Base-by-base conservation (phyloP, 2,888 invertebrate genomes). In the Meliscaeva auricollis region DNA sequence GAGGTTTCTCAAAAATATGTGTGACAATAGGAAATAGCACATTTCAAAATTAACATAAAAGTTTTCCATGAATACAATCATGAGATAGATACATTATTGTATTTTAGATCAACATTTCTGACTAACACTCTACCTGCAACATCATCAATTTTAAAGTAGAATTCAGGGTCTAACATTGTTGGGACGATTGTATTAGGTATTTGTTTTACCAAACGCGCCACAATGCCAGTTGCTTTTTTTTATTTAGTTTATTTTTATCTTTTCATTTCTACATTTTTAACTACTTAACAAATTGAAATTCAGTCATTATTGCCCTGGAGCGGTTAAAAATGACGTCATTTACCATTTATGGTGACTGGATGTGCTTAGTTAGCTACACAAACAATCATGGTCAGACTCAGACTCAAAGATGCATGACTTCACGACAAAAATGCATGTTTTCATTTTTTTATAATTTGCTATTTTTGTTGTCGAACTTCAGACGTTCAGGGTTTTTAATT, bases 321-420 rank as follows among this genome's bases (percentile, higher is more conserved):
- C 11, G 52, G 46, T 60, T 58, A 9, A 26, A 62, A 68, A 78
- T 83, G 69, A 83, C 83, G 83, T 83, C 79, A 83, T 78, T 69
- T 74, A 41, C 15, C 68, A 64, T 73, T 41, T 52, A 69, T 50
- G 20, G 48, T 4, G 44, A 22, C 41, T 48, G 20, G 7, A 22
- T n/a, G 1, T 11, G 38, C 9, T 13, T 38, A 9, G 13, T 11
- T 13, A n/a, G n/a, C n/a, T n/a, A n/a, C n/a, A n/a, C n/a, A n/a
- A n/a, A n/a, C n/a, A n/a, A 81, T 77, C 77, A 82, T 52, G 72
- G 41, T 46, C 82, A 68, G 54, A 54, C 13, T 77, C 73, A 68
- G 48, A 54, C 15, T 73, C 73, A 78, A 35, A 78, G 82, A 83
- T 76, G 78, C 78, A 83, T 83, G 73, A 83, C 68, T 74, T 78